phyloP scores from a whole-genome alignment of 2,113 vertebrate species.

The Malaclemys terrapin region DNA sequence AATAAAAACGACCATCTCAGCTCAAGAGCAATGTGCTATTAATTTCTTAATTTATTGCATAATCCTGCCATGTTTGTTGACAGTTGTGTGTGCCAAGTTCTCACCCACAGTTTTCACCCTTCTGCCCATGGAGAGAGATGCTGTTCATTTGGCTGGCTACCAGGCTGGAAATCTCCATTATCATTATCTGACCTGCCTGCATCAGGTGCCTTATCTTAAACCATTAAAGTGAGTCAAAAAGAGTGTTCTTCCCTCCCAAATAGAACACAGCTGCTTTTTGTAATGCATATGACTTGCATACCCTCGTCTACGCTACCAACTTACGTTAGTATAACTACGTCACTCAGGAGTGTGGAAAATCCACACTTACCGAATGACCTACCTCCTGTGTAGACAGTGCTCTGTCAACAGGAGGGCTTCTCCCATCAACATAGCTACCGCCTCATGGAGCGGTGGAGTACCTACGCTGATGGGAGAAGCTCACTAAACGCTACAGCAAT shows the following conservation, averaged over 20 bases:
- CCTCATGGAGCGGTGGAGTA: neutral
- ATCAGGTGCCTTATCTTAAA: neutral
- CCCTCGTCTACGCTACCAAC: neutral
- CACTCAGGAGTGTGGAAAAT: no score
- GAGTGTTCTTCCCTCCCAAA: neutral
- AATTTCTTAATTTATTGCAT: neutral
- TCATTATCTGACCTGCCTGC: neutral
- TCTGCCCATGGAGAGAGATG: neutral
- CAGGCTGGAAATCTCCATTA: neutral
- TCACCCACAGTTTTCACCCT: neutral
- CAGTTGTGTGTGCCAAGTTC: neutral
- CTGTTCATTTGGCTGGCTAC: neutral
- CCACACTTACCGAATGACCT: neutral
- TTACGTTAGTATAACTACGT: neutral
- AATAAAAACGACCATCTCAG: neutral
- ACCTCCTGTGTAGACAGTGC: neutral
- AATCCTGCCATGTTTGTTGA: neutral
- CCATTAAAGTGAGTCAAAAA: neutral
- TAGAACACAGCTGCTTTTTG: neutral
- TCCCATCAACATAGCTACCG: neutral
- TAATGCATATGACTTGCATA: neutral
- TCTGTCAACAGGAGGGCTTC: neutral
- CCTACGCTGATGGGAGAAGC: no score
- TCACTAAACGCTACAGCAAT: no score
- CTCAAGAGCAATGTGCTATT: neutral